These are phyloP conservation scores for Silurus lanzhouensis DNA, from an alignment of 2,797 vertebrate species.

Conservation along the genomic window DNA sequence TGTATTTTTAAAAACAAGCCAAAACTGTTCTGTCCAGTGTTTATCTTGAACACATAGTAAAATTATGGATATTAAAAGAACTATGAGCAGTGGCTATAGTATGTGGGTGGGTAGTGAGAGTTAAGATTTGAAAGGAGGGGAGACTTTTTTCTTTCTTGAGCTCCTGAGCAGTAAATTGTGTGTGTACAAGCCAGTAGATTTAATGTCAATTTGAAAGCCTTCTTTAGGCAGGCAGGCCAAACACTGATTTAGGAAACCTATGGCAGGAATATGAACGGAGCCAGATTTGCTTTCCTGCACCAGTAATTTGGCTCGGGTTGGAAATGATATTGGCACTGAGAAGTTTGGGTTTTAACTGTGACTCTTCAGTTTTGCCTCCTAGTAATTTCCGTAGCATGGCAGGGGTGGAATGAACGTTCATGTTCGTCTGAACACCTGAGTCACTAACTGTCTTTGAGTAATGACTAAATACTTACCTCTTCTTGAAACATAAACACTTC, in stretches of 20 bases:
- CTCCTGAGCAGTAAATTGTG: not conserved
- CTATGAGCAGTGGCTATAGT: not conserved
- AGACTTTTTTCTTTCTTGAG: not conserved
- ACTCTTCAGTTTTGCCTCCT: slow-evolving; percentile 1
- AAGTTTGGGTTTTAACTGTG: slow-evolving; percentile 1
- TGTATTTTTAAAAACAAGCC: not conserved
- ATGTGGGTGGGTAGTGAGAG: not conserved
- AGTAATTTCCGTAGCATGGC: not conserved
- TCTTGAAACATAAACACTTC: not conserved
- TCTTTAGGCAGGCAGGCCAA: slow-evolving; percentile 2
- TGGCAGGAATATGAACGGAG: slow-evolving; percentile 11
- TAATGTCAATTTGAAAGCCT: slow-evolving; percentile 23
- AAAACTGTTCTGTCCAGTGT: not conserved
- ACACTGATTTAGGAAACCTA: slow-evolving; percentile 25
- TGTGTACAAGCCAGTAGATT: not conserved
- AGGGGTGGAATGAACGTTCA: not conserved
- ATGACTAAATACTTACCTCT: not conserved
- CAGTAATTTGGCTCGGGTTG: not conserved
- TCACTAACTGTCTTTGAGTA: not conserved
- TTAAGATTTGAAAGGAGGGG: not conserved
- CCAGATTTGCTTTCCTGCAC: not conserved
- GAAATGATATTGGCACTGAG: not conserved
- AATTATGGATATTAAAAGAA: not conserved
- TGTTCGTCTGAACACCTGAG: not conserved
- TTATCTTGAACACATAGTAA: not conserved